Evolutionary conservation across 1,140 invertebrate species (phyloP).

Genomic region (Centruroides sculpturatus): DNA sequence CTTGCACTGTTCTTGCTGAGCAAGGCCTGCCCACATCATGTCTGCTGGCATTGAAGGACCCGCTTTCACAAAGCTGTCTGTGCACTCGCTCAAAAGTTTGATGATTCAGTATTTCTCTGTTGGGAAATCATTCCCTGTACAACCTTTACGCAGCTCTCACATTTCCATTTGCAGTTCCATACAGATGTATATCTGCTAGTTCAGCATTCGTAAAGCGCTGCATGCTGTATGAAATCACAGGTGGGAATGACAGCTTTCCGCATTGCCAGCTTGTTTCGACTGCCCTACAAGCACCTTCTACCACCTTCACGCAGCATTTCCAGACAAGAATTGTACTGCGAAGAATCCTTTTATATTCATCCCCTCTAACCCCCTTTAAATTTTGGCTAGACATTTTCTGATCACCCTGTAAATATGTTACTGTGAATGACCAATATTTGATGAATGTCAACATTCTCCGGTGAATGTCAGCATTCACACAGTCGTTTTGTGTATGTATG

Average conservation of each 20-base stretch:
- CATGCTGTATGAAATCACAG: background rate
- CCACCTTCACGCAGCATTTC: too few species aligned
- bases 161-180: background rate
- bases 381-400: too few species aligned
- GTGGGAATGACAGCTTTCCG: background rate
- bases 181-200: background rate
- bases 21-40: background rate
- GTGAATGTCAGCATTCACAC: too few species aligned
- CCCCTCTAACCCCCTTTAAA: too few species aligned
- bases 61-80: background rate
- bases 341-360: too few species aligned
- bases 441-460: too few species aligned
- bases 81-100: background rate
- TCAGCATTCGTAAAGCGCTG: background rate
- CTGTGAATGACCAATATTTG: too few species aligned
- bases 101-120: background rate
- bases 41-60: constrained; percentile 8
- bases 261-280: too few species aligned
- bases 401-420: too few species aligned
- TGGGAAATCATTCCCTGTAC: background rate
- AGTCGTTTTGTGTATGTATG: too few species aligned
- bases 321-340: too few species aligned
- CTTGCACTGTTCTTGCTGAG: background rate
- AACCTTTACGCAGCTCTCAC: background rate
- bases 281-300: too few species aligned